These are phyloP conservation scores for Penaeus monodon DNA, from an alignment of 2,888 invertebrate genomes.

Conservation along the genomic window DNA sequence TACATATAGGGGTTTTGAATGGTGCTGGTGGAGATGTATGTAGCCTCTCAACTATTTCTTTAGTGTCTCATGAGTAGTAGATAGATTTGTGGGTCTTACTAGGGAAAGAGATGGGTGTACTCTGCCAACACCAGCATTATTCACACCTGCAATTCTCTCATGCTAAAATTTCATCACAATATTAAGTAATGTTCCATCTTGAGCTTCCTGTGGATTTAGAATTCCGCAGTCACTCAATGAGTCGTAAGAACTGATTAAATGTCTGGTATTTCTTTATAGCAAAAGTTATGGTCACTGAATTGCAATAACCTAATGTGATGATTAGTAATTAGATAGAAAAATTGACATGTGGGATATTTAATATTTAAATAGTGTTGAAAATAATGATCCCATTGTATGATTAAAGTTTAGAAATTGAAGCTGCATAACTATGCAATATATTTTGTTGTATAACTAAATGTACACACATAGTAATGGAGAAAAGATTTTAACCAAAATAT, in stretches of 20 bases:
- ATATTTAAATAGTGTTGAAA: neutral
- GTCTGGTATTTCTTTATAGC: slow-evolving; percentile 7
- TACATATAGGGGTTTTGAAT: slow-evolving; percentile 30
- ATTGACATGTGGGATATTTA: too few relatives aligned
- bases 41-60: slow-evolving; percentile 8
- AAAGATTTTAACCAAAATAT: too few relatives aligned
- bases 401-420: neutral
- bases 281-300: slow-evolving; percentile 29
- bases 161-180: slow-evolving; percentile 1
- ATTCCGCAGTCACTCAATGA: slow-evolving; percentile 10
- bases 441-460: neutral
- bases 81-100: slow-evolving; percentile 15
- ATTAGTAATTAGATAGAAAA: slow-evolving; percentile 4
- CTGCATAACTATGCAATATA: neutral
- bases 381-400: neutral
- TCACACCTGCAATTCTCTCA: slow-evolving; percentile 31
- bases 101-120: slow-evolving; percentile 8
- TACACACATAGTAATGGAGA: too few relatives aligned
- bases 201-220: too few relatives aligned
- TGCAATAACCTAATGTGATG: slow-evolving; percentile 1
- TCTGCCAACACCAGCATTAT: slow-evolving; percentile 25
- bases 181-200: too few relatives aligned
- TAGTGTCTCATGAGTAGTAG: slow-evolving; percentile 2
- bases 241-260: slow-evolving; percentile 24
- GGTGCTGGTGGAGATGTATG: slow-evolving; percentile 34